phyloP scores from a whole-genome alignment of 2,888 invertebrate genomes.

The Drosophila kambysellisi region DNA sequence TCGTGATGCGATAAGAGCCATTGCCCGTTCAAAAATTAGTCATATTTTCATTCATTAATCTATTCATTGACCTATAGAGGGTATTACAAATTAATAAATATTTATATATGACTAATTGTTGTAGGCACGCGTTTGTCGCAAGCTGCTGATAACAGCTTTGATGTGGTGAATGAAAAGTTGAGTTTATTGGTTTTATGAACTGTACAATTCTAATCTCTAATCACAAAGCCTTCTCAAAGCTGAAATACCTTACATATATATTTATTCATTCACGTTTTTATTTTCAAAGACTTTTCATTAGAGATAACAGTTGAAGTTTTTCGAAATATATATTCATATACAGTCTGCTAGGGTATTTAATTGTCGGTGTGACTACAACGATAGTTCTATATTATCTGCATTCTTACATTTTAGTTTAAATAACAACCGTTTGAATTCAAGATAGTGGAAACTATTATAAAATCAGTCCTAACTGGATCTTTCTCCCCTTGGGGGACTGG shows the following conservation, averaged over 20 bases:
- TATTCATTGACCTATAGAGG: not conserved
- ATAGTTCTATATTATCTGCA: not conserved
- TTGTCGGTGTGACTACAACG: not conserved
- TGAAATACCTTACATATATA: too few relatives aligned
- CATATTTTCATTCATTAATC: not conserved
- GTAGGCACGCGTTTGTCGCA: not conserved
- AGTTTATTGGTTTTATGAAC: too few relatives aligned
- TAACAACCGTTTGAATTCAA: not conserved
- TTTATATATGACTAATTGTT: not conserved
- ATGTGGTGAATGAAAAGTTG: too few relatives aligned
- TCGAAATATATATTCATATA: not conserved
- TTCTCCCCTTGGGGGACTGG: conserved; percentile 19
- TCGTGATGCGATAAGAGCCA: not conserved
- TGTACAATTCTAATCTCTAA: too few relatives aligned
- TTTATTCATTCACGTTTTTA: too few relatives aligned
- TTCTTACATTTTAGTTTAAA: not conserved
- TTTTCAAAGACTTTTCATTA: too few relatives aligned
- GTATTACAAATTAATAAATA: too few relatives aligned
- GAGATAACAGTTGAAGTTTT: not conserved
- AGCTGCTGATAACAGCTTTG: not conserved
- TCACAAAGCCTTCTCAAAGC: too few relatives aligned
- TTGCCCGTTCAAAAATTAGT: not conserved
- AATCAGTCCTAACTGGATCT: conserved; percentile 17
- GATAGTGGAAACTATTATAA: conserved; percentile 23
- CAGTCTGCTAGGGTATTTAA: not conserved